These are phyloP conservation scores for Ganaspis sp. DNA, from an alignment of 1,140 invertebrate genomes.

Conservation along the genomic window DNA sequence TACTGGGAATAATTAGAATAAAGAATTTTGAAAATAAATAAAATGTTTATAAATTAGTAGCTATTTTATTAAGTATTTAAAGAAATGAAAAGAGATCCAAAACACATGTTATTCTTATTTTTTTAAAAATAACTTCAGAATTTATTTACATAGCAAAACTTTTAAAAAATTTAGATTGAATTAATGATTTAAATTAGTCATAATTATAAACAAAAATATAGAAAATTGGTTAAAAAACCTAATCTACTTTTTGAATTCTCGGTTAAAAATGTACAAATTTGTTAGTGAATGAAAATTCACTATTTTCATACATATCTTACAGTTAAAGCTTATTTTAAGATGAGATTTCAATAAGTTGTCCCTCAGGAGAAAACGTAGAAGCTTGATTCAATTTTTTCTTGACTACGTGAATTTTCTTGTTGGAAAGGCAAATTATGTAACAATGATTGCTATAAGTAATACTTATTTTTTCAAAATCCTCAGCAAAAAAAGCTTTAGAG, in stretches of 20 bases:
- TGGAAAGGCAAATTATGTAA: constrained; percentile 90
- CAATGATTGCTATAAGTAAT: constrained; percentile 88
- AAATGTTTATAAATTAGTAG: background rate
- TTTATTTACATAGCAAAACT: background rate
- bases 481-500: constrained; percentile 79
- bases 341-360: constrained; percentile 60
- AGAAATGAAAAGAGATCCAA: background rate
- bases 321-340: constrained; percentile 9
- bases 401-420: constrained; percentile 88
- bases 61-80: background rate
- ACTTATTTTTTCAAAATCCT: constrained; percentile 87
- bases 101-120: background rate
- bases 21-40: background rate
- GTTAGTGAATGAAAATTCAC: constrained; percentile 8
- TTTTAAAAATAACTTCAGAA: background rate
- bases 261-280: constrained; percentile 1
- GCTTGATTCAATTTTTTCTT: constrained; percentile 76
- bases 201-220: constrained; percentile 8
- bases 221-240: background rate
- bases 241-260: background rate
- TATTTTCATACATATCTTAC: background rate
- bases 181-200: background rate
- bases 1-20: too few species aligned
- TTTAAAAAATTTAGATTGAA: background rate
- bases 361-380: constrained; percentile 39